These are phyloP conservation scores for Cordilura impudica DNA, from an alignment of 2,888 invertebrate genomes.

Conservation along the genomic window DNA sequence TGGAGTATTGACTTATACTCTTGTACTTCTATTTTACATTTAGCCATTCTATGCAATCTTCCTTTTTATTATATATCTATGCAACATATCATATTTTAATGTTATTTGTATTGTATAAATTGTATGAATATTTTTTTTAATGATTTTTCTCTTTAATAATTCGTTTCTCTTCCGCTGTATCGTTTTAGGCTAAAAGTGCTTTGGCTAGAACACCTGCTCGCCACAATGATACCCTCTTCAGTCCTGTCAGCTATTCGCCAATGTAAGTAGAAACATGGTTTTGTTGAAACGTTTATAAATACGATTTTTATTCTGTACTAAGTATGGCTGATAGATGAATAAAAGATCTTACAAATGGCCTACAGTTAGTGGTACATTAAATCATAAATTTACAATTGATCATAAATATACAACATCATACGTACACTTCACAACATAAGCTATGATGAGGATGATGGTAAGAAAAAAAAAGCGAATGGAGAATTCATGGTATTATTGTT, in stretches of 20 bases:
- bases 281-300: not conserved
- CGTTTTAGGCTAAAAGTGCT: constrained; percentile 70
- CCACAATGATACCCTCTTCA: constrained; percentile 72
- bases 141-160: constrained; percentile 20
- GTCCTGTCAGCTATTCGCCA: constrained; percentile 76
- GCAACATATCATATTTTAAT: constrained; percentile 45
- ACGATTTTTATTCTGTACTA: not conserved
- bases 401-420: constrained; percentile 48
- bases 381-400: constrained; percentile 61
- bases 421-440: constrained; percentile 5
- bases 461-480: not conserved
- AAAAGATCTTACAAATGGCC: constrained; percentile 36
- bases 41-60: not conserved
- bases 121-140: constrained; percentile 6
- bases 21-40: not conserved
- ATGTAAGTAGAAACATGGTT: constrained; percentile 70
- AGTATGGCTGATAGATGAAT: not conserved
- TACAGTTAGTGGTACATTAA: constrained; percentile 49
- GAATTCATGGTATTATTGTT: constrained; percentile 3
- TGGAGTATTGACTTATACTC: not conserved
- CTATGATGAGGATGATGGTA: not conserved
- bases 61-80: not conserved
- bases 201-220: constrained; percentile 72
- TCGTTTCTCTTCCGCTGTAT: constrained; percentile 58
- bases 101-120: constrained; percentile 36